phyloP scores from a whole-genome alignment of 1,140 invertebrate species.

The Sarcophaga peregrina region DNA sequence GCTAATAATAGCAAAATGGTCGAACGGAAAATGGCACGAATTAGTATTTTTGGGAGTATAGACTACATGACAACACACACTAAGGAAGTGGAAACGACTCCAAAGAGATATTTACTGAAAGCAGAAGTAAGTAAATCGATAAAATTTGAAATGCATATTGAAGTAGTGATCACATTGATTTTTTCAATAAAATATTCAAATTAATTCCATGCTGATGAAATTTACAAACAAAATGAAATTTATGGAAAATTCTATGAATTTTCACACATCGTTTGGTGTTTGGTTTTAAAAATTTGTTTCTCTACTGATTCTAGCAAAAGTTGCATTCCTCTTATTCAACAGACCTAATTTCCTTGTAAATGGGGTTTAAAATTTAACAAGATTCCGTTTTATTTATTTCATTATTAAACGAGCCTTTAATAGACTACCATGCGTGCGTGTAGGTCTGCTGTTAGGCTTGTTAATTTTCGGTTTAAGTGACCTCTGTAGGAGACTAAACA shows the following conservation, averaged over 20 bases:
- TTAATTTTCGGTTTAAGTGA: background rate
- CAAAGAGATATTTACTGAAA: no score
- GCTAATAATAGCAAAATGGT: no score
- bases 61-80: no score
- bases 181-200: background rate
- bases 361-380: background rate
- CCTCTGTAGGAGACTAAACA: slow-evolving; percentile 22
- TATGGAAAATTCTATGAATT: background rate
- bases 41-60: no score
- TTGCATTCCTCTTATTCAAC: background rate
- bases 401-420: background rate
- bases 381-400: background rate
- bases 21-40: no score
- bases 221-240: background rate
- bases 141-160: no score
- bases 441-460: background rate
- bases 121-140: no score
- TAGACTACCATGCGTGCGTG: background rate
- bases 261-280: background rate
- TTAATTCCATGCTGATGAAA: background rate
- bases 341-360: background rate
- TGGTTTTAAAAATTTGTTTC: no score
- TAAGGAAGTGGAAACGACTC: no score
- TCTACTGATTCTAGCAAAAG: no score
- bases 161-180: no score